Evolutionary conservation across 2,113 vertebrate genomes (phyloP).

Genomic region (Equus przewalskii): DNA sequence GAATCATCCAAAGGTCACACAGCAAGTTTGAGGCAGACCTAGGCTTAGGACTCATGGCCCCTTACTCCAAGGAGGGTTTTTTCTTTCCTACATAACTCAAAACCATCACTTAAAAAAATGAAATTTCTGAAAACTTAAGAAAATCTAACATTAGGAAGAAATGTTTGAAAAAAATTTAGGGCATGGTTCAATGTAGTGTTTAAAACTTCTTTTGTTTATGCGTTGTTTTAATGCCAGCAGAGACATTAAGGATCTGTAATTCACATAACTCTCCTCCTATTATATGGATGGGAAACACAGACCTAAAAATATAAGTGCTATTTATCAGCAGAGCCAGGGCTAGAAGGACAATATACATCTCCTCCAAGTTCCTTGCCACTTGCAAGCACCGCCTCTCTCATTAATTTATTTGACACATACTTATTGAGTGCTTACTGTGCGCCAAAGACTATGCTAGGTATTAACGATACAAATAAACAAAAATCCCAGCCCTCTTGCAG

Average conservation of each 20-base stretch:
- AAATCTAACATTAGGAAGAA: conserved; percentile 21
- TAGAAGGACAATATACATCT: not conserved
- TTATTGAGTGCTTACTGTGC: not conserved
- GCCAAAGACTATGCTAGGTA: not conserved
- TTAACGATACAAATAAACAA: not conserved
- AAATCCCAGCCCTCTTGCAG: not conserved
- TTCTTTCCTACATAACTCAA: not conserved
- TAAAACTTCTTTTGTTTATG: not conserved
- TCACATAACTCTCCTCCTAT: not conserved
- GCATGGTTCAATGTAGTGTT: not conserved
- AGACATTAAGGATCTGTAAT: not conserved
- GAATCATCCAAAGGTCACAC: not conserved
- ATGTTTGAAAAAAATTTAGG: not conserved
- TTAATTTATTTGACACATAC: not conserved
- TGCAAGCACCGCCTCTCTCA: not conserved
- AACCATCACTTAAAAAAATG: not conserved
- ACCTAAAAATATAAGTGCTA: not conserved
- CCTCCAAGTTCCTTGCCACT: not conserved
- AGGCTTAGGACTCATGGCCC: not conserved
- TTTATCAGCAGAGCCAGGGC: not conserved
- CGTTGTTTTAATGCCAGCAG: not conserved
- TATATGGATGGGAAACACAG: not conserved
- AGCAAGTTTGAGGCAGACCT: not conserved
- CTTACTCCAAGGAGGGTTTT: not conserved
- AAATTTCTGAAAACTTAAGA: not conserved